Evolutionary conservation across 1,140 invertebrate species (phyloP), one percentile per base, ranked within the genome.

Genomic region (Choristoneura fumiferana): DNA sequence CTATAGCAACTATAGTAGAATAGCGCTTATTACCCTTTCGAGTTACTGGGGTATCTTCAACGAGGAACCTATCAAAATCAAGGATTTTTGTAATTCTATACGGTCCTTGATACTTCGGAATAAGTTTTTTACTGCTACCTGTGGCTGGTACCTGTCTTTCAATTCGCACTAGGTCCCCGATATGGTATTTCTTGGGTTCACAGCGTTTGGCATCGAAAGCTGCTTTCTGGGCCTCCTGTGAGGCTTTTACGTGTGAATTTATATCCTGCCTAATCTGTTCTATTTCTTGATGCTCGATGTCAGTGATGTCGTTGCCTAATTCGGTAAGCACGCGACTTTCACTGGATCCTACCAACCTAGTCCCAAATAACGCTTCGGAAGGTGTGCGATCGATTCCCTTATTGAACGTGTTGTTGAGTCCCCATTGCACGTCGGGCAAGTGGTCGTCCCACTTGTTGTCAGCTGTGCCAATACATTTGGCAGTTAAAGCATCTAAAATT

Each of bases 351-450:
- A n/a, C n/a, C 4, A 9, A 10, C 13, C 22, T 33, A 0, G n/a
- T 29, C 9, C 45, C 45, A 8, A 52, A 52, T 17, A 52, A 52
- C 3, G 18, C 45, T 18, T 52, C 18, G 4, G 45, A 15, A 52
- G 45, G 45, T 1, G 18, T 52, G 0, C 8, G 18, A 33, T 33
- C n/a, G 0, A 52, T 52, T 1, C 45, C 45, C 29, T 52, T 52
- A 33, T 52, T 52, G 0, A 52, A 9, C 3, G 45, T 52, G n/a
- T 52, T 52, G 8, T 52, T 52, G 9, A 52, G 22, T 22, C 45
- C 45, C 45, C 45, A 52, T 33, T 52, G 45, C 0, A 52, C 8
- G 9, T 52, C 22, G 22, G 18, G 9, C 4, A 52, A 1, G 10
- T 33, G 8, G 0, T 52, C 45, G 10, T 52, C 45, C 45, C 45